A percentile compares a stretch with the other conserved stretches of the same genome.
These are phyloP conservation scores for Ptiloglossa arizonensis DNA, from an alignment of 1,140 invertebrate genomes.

Conservation along the genomic window DNA sequence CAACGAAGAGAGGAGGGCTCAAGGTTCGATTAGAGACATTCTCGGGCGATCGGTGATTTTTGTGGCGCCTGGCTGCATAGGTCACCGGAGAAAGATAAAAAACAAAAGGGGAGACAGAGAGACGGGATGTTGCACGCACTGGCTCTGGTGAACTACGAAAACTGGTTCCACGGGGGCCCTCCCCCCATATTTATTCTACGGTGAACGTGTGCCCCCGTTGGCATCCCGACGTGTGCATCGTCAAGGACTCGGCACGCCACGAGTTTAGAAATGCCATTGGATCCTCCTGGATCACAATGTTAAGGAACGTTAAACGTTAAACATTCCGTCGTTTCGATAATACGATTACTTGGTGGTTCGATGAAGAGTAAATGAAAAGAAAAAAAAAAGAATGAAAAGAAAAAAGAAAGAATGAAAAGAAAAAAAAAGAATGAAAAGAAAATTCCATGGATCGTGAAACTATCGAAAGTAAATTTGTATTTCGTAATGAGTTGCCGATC, in stretches of 20 bases:
- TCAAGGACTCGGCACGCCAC: slow-evolving; percentile 62
- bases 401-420: too few species aligned
- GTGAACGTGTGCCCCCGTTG: slow-evolving; percentile 67
- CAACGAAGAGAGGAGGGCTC: background rate
- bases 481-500: too few species aligned
- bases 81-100: slow-evolving; percentile 26
- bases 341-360: too few species aligned
- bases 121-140: slow-evolving; percentile 12
- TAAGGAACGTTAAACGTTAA: background rate
- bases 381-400: too few species aligned
- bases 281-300: slow-evolving; percentile 42
- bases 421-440: too few species aligned
- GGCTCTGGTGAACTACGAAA: slow-evolving; percentile 59
- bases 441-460: too few species aligned
- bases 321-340: background rate
- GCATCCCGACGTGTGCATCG: slow-evolving; percentile 60
- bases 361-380: too few species aligned
- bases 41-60: background rate
- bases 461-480: too few species aligned
- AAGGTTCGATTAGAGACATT: slow-evolving; percentile 17
- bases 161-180: slow-evolving; percentile 64
- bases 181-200: slow-evolving; percentile 46
- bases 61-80: slow-evolving; percentile 32
- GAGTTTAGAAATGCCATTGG: slow-evolving; percentile 66
- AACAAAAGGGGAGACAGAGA: slow-evolving; percentile 8